A percentile compares a stretch with the other conserved stretches of the same genome.
These are phyloP conservation scores for Romanogobio albipinnatus DNA, from an alignment of 2,113 vertebrate genomes.

Conservation along the genomic window DNA sequence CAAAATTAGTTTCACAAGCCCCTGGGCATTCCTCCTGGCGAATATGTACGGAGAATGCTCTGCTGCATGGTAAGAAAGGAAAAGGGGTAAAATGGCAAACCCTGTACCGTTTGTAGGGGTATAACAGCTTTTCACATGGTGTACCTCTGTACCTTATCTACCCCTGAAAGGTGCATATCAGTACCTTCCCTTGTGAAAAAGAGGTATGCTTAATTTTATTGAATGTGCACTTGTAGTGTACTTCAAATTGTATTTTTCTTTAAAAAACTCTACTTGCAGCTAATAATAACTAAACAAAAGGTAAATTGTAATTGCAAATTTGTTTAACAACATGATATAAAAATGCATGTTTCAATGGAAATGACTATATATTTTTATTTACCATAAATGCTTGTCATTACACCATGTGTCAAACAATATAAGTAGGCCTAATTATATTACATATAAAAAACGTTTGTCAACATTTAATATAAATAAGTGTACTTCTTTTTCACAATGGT, in stretches of 20 bases:
- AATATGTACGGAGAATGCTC: constrained; percentile 40
- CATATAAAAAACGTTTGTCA: too few species aligned
- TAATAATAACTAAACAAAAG: too few species aligned
- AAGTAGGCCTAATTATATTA: neutral
- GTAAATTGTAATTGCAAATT: too few species aligned
- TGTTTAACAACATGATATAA: too few species aligned
- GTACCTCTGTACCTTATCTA: neutral
- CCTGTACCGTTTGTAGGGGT: neutral
- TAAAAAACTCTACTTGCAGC: too few species aligned
- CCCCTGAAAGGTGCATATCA: neutral
- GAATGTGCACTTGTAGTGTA: neutral
- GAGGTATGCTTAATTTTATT: neutral
- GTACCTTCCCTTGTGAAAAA: neutral
- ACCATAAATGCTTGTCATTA: neutral
- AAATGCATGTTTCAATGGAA: too few species aligned
- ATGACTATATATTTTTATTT: neutral
- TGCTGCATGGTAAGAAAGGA: constrained; percentile 5
- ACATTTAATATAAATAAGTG: neutral
- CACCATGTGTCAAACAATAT: neutral
- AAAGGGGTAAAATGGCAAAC: neutral
- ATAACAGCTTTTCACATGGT: neutral
- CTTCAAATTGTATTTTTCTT: neutral
- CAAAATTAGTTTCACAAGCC: constrained; percentile 39
- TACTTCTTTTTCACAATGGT: neutral
- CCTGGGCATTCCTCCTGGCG: constrained; percentile 43